These are phyloP conservation scores for Hypsibius dujardini DNA, from an alignment of 1,140 invertebrate species.

Conservation along the genomic window DNA sequence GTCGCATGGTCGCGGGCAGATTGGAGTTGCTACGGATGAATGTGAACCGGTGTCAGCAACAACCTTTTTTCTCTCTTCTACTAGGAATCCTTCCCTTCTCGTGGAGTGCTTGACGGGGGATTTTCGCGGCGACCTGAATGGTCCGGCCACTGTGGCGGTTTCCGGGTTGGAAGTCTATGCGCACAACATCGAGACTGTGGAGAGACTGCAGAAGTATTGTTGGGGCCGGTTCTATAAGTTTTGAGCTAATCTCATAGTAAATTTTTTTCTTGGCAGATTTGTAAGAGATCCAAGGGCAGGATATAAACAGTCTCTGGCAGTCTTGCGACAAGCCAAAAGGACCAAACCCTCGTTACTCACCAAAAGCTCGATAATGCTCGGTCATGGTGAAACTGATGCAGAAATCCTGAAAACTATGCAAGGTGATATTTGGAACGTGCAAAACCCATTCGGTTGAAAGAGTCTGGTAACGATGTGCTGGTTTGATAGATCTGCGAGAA, in stretches of 20 bases:
- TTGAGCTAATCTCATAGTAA: neutral
- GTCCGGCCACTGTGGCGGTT: conserved; percentile 54
- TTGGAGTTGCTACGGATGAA: too few relatives aligned
- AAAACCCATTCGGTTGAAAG: neutral
- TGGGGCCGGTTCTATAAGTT: neutral
- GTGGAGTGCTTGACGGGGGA: conserved; percentile 95
- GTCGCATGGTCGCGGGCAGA: too few relatives aligned
- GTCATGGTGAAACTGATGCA: conserved; percentile 80
- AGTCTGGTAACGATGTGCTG: conserved; percentile 19
- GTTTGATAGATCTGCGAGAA: conserved; percentile 46
- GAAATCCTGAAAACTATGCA: conserved; percentile 68
- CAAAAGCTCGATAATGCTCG: conserved; percentile 96
- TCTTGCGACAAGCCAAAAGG: conserved; percentile 60
- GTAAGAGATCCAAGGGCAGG: conserved; percentile 71
- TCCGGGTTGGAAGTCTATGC: conserved; percentile 83
- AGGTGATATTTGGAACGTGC: conserved; percentile 33
- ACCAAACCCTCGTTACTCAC: conserved; percentile 64
- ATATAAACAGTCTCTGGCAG: conserved; percentile 62
- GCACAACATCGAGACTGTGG: conserved; percentile 85
- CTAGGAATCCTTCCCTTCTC: conserved; percentile 59
- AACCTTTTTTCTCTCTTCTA: conserved; percentile 19
- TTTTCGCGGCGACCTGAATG: conserved; percentile 62
- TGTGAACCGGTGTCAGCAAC: too few relatives aligned
- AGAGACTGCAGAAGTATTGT: conserved; percentile 43
- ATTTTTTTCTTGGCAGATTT: conserved; percentile 44